Conservation (phyloP, 2,888 invertebrate genomes). For the Cephus spinipes region DNA sequence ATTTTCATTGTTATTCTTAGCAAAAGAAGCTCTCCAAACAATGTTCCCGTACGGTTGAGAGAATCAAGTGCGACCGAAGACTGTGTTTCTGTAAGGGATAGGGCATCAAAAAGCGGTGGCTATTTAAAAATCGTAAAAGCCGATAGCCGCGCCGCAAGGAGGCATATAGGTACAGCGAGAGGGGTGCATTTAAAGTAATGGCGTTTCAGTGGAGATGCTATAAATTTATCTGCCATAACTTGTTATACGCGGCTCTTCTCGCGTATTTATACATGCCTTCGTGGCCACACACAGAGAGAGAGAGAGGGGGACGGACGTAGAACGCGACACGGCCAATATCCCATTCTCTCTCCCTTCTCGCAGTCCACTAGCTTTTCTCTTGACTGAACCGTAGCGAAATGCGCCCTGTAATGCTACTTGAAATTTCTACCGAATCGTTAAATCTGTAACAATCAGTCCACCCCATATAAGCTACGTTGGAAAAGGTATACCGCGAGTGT, state of each 20-base stretch:
- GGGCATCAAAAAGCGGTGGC: slow-evolving; percentile 34
- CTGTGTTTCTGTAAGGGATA: slow-evolving; percentile 9
- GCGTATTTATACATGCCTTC: slow-evolving; percentile 65
- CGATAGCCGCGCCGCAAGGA: slow-evolving; percentile 44
- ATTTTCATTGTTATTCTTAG: neutral
- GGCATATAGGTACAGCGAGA: slow-evolving; percentile 19
- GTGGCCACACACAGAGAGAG: slow-evolving; percentile 57
- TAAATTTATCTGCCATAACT: slow-evolving; percentile 68
- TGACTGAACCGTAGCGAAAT: neutral
- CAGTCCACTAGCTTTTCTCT: neutral
- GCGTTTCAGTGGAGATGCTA: slow-evolving; percentile 67
- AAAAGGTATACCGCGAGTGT: slow-evolving; percentile 19
- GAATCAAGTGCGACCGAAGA: neutral
- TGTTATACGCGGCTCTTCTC: slow-evolving; percentile 66
- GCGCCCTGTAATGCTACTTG: neutral
- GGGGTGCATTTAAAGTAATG: slow-evolving; percentile 56
- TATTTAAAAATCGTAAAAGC: slow-evolving; percentile 65
- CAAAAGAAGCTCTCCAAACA: neutral
- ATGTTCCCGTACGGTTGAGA: neutral
- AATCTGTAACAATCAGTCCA: slow-evolving; percentile 34
- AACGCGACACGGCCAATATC: neutral
- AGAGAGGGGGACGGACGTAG: slow-evolving; percentile 10
- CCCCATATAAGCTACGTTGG: slow-evolving; percentile 18
- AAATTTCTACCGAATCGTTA: slow-evolving; percentile 32
- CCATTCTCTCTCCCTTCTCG: neutral